Percentiles rank a stretch among this genome's conserved stretches.
These are phyloP conservation scores for Tupaia chinensis DNA, from an alignment of 2,113 vertebrate genomes.

Conservation along the genomic window DNA sequence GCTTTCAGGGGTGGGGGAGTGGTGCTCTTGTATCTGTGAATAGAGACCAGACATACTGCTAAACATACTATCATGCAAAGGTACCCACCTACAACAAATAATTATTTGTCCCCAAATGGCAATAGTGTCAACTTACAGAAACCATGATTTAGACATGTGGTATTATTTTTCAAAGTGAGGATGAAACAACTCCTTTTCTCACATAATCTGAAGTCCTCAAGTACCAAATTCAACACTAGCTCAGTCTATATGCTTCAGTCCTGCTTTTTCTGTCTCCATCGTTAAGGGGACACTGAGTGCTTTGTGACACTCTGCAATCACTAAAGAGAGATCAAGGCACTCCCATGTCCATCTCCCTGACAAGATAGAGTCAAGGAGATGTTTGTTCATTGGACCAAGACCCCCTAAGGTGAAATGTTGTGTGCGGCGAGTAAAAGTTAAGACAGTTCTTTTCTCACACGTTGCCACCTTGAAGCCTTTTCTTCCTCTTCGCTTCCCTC, in stretches of 20 bases:
- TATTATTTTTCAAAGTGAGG: neutral
- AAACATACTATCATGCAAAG: neutral
- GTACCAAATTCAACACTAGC: neutral
- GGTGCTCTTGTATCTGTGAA: neutral
- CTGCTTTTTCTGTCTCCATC: neutral
- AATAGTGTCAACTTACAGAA: neutral
- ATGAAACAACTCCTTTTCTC: neutral
- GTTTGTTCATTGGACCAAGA: neutral
- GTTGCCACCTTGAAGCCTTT: neutral
- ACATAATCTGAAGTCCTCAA: neutral
- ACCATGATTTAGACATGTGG: neutral
- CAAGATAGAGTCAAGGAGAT: neutral
- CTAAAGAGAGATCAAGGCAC: neutral
- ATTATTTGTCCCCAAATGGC: neutral
- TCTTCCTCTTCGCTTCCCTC: neutral
- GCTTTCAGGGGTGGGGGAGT: neutral
- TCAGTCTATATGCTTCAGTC: neutral
- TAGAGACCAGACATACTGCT: neutral
- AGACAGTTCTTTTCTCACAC: neutral
- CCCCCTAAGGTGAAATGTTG: neutral
- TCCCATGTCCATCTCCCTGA: neutral
- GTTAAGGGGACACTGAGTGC: neutral
- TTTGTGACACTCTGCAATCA: neutral
- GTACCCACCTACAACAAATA: neutral
- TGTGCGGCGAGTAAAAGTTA: neutral